Evolutionary conservation across 2,888 invertebrate species (phyloP), one percentile per base, ranked within the genome.

Genomic region (Sthenelais limicola): DNA sequence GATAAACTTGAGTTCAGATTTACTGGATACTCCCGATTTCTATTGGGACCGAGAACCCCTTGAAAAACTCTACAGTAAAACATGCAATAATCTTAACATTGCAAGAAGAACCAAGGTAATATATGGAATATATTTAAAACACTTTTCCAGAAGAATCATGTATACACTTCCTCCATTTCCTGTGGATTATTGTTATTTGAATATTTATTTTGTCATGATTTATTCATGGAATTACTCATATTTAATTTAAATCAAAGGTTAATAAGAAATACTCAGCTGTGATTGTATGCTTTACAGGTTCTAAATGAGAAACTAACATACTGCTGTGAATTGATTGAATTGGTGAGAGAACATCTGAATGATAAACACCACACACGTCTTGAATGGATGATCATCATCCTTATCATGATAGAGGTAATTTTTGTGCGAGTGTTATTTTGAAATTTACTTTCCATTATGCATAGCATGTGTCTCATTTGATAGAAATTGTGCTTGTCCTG

Each of bases 381-480:
- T 0, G 98, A 98, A 88, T 96, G 96, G 96, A 97, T 98, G 94
- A 97, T 98, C 79, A 98, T 98, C 76, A 90, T 94, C 28, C 91
- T 98, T 48, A 98, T 98, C 88, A 92, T 96, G 91, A 94, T 97
- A 0, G 98, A 98, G 89, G 98, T 98, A 32, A 56, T 70, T 62
- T 4, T n/a, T n/a, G n/a, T n/a, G n/a, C n/a, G n/a, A n/a, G n/a
- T n/a, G n/a, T n/a, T n/a, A n/a, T n/a, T n/a, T n/a, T n/a, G n/a
- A n/a, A n/a, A n/a, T n/a, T n/a, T n/a, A n/a, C n/a, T n/a, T n/a
- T n/a, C 2, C 18, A n/a, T 52, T 15, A 28, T n/a, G 26, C 30
- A 21, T 21, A 12, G 18, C 24, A 21, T 15, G 28, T 28, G 24
- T 43, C 3, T 56, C 3, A 38, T 21, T 4, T 67, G 12, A 18